Base-by-base conservation (phyloP, 1,140 invertebrate species). In the Lepidurus apus region DNA sequence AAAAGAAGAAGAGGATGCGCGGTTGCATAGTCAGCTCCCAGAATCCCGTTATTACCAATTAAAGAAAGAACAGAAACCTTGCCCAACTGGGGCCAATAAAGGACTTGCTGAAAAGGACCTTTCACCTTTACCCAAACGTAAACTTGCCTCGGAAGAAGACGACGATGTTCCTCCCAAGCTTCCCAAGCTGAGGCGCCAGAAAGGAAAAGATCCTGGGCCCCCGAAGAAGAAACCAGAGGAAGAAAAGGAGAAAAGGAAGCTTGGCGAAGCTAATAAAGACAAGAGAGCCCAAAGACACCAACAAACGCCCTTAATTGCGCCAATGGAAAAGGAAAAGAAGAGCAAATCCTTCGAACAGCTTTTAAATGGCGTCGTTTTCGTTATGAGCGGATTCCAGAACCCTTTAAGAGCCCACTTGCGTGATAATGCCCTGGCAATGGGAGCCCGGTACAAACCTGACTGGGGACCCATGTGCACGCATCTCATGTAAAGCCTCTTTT, bases 311-410 rank as follows among this genome's bases (percentile, higher is more conserved):
- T 7, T 26, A 8, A 21, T 21, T 26, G 21, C 21, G 73, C 73
- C 73, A 73, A 8, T 21, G 73, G 26, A 78, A 78, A 79, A 81
- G 75, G 74, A 76, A 45, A 76, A 73, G 76, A 82, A 44, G 8
- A 81, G 78, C 77, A 88, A 87, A 83, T 88, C 88, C 1, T 91
- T 91, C 80, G 83, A 85, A 79, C 83, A 88, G 80, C 82, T 92
- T 34, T 86, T 93, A 83, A 87, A 88, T 73, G 89, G 87, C 73
- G 93, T 95, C 42, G 87, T 90, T 17, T 89, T 96, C 86, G 91
- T 91, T 4, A 87, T 97, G 76, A 95, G 93, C 86, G 95, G 95
- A 0, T 96, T 92, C 86, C 88, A 91, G 85, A 95, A 97, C 87
- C 95, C 95, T 1, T 86, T 89, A 80, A 87, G 95, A 73, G 87